Base-by-base conservation (phyloP, 2,888 invertebrate genomes). In the Drosophila setosimentum region DNA sequence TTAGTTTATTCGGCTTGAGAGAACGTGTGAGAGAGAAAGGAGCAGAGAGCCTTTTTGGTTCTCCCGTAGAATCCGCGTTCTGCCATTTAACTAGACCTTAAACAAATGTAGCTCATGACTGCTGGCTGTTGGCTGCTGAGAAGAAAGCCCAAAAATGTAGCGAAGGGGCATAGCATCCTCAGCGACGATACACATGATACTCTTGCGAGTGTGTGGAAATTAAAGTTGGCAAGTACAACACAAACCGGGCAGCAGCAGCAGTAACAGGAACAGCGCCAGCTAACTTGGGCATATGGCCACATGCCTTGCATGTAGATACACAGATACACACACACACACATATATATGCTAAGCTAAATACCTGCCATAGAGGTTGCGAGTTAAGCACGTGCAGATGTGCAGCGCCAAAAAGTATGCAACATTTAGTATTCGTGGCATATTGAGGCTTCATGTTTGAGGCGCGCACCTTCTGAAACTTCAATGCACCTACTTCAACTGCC, bases 401-500 rank as follows among this genome's bases (percentile, higher is more conserved):
- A 65, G 57, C 68, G 57, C 73, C 77, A 70, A 77, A 75, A 77
- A 70, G 77, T 77, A 77, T 79, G 79, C 73, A 77, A 64, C 67
- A 79, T 62, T 77, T 70, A 70, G 64, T 60, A 80, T 76, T 73
- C 70, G 57, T 50, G 73, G 68, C 75, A 77, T 68, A 73, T 79
- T 76, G 80, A 57, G 67, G 75, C 61, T 69, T 78, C 62, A 74
- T 71, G 87, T 82, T 76, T 84, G 84, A 75, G 68, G 59, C 73
- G 68, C 68, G 69, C 57, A 70, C 70, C 80, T 82, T 72, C 61
- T 65, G 67, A 81, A 80, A 87, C 87, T 80, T 76, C 61, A 78
- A 80, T 78, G 85, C 76, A 82, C 73, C 78, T 84, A 73, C 81
- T 83, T 74, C 68, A 74, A 71, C 76, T 48, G 69, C 60, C 57